Percentiles rank a stretch among this genome's conserved stretches.
Conservation (phyloP, 2,888 invertebrate genomes). For the Hypolimnas misippus region DNA sequence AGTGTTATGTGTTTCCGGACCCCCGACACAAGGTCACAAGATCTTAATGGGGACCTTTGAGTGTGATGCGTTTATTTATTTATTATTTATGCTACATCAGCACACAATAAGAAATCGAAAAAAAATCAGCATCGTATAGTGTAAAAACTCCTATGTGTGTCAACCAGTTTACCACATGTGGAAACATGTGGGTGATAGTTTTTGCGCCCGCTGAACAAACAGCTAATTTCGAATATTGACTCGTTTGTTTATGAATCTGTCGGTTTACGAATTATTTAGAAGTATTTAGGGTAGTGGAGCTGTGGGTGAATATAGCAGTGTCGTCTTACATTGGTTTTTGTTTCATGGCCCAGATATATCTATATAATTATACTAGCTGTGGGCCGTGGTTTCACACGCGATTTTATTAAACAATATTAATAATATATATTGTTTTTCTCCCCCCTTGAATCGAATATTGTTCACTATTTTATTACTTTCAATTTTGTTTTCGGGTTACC, state of each 20-base stretch:
- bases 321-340: neutral
- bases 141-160: conserved; percentile 12
- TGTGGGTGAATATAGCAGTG: neutral
- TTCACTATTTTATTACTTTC: no score
- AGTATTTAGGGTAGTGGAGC: neutral
- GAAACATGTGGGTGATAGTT: conserved; percentile 11
- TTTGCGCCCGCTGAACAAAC: conserved; percentile 22
- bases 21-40: no score
- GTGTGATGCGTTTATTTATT: no score
- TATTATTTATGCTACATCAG: no score
- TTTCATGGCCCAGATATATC: neutral
- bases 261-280: neutral
- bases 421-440: no score
- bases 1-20: no score
- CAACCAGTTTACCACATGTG: conserved; percentile 11
- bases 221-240: conserved; percentile 19
- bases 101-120: neutral
- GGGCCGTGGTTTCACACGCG: no score
- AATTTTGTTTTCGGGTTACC: no score
- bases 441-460: no score
- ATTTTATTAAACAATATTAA: no score
- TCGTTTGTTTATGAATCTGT: conserved; percentile 23
- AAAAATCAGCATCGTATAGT: conserved; percentile 1
- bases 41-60: no score
- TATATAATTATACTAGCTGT: neutral